These are phyloP conservation scores for Percopsis omiscomaycus DNA, from an alignment of 2,797 vertebrate genomes.

Conservation along the genomic window DNA sequence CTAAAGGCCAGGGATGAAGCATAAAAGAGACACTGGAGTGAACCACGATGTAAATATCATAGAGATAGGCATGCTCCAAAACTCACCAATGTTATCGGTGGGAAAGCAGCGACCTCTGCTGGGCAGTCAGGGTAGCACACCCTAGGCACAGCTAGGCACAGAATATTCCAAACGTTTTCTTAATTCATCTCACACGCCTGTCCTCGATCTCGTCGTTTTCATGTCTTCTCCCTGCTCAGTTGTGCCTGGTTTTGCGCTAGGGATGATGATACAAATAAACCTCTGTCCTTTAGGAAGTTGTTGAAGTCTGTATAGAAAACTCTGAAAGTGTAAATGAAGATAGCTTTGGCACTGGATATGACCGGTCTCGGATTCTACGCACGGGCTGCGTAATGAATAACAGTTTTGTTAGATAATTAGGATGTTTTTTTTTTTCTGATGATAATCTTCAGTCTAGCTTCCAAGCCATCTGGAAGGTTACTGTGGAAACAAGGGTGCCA, in stretches of 20 bases:
- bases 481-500: conserved; percentile 87
- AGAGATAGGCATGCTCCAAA: neutral
- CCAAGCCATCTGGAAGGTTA: conserved; percentile 89
- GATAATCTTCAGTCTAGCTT: conserved; percentile 64
- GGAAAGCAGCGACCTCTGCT: conserved; percentile 61
- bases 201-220: conserved; percentile 20
- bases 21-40: neutral
- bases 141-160: conserved; percentile 33
- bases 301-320: conserved; percentile 7
- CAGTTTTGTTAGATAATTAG: conserved; percentile 24
- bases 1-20: neutral
- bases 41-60: neutral
- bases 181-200: conserved; percentile 48
- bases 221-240: conserved; percentile 10
- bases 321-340: neutral
- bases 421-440: conserved; percentile 42
- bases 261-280: conserved; percentile 21
- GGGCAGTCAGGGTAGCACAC: conserved; percentile 43
- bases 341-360: conserved; percentile 3
- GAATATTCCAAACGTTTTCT: conserved; percentile 61
- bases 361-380: conserved; percentile 33
- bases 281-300: conserved; percentile 7
- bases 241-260: conserved; percentile 11
- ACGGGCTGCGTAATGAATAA: conserved; percentile 14
- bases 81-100: conserved; percentile 57